Percentiles rank a stretch among this genome's conserved stretches.
These are phyloP conservation scores for Hypotaenidia okinawae DNA, from an alignment of 2,797 vertebrate species.

Conservation along the genomic window DNA sequence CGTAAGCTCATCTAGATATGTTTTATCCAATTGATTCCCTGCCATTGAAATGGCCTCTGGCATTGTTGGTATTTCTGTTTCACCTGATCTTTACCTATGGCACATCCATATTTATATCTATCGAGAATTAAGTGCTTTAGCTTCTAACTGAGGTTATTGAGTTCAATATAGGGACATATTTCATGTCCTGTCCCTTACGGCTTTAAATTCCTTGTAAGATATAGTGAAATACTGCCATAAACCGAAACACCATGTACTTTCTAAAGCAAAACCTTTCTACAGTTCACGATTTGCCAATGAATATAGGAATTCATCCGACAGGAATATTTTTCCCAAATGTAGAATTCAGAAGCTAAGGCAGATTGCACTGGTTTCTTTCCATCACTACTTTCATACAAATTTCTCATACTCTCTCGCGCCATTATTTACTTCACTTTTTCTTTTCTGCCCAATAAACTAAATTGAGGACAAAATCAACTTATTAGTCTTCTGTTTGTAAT, in stretches of 20 bases:
- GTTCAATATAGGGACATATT: background rate
- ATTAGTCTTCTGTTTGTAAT: background rate
- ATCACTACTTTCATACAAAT: background rate
- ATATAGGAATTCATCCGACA: background rate
- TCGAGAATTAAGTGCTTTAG: slow-evolving; percentile 21
- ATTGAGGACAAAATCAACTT: slow-evolving; percentile 3
- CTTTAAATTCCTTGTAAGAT: background rate
- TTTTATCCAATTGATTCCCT: slow-evolving; percentile 1
- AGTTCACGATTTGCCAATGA: background rate
- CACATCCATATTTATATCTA: slow-evolving; percentile 24
- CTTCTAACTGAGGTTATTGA: slow-evolving; percentile 16
- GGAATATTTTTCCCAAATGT: background rate
- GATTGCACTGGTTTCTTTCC: background rate
- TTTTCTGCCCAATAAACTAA: background rate
- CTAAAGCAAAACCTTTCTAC: background rate
- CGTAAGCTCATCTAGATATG: background rate
- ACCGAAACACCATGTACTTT: background rate
- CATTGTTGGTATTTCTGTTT: background rate
- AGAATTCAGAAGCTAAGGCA: background rate
- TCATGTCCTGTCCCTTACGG: background rate
- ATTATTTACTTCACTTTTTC: background rate
- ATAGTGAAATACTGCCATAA: background rate
- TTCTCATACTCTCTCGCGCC: background rate
- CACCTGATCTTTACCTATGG: slow-evolving; percentile 20
- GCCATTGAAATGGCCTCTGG: background rate